Evolutionary conservation across 1,140 invertebrate species (phyloP), one percentile per base, ranked within the genome.

Genomic region (Plutomurus gul): DNA sequence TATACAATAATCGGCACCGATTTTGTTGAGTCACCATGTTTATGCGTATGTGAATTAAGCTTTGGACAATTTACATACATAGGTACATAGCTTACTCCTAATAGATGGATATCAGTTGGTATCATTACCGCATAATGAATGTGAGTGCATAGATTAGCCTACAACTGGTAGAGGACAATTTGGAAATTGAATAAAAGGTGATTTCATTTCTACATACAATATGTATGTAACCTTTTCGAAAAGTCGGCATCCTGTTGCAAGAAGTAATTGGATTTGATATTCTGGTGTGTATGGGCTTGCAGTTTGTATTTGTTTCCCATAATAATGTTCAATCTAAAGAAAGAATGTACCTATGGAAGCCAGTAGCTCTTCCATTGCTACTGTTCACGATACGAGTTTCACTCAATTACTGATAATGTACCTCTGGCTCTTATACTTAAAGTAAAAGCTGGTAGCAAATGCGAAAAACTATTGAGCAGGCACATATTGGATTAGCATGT

Each of bases 371-470:
- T n/a, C n/a, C n/a, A n/a, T n/a, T n/a, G n/a, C n/a, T n/a, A n/a
- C n/a, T n/a, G n/a, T n/a, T 36, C 27, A 65, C 27, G 56, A 33
- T n/a, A n/a, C 30, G 11, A 33, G 4, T 10, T 30, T 8, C 49
- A 49, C n/a, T n/a, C n/a, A n/a, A n/a, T 43, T 43, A 30, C 22
- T 30, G 51, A 56, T 11, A 22, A 27, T 8, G 10, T 4, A n/a
- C 27, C 27, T 30, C 20, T 36, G 10, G n/a, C n/a, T n/a, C 56
- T 33, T 33, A 33, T 51, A 51, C 56, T 65, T 16, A 65, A 65
- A 65, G 56, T 65, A 65, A 65, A 65, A 65, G 56, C 56, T 30
- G 27, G 56, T 65, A 65, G 56, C 56, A 25, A 65, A 65, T n/a
- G 27, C 56, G 27, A 27, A 33, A 65, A 60, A 60, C 27, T 60